These are phyloP conservation scores for Apodemus agrarius DNA, from an alignment of 2,797 vertebrate species.

Conservation along the genomic window DNA sequence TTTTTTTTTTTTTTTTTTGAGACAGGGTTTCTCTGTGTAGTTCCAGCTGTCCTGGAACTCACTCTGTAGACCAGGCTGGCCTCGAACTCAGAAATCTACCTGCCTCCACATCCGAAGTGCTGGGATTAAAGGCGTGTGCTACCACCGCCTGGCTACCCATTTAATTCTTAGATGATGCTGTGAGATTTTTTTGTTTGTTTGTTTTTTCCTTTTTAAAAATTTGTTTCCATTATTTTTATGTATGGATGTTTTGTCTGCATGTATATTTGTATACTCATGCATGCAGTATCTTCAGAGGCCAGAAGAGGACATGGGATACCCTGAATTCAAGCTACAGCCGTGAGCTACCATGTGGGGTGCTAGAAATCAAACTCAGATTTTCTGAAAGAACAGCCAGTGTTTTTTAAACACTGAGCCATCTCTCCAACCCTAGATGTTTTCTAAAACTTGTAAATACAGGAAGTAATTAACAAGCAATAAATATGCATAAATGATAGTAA, in stretches of 20 bases:
- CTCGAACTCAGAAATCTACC: too few relatives aligned
- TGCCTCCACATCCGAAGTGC: too few relatives aligned
- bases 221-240: neutral
- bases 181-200: too few relatives aligned
- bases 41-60: too few relatives aligned
- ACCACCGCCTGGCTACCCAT: too few relatives aligned
- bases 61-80: too few relatives aligned
- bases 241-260: neutral
- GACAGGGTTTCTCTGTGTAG: too few relatives aligned
- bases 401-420: neutral
- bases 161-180: too few relatives aligned
- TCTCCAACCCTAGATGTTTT: neutral
- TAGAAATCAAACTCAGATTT: neutral
- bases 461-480: slow-evolving; percentile 20
- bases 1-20: too few relatives aligned
- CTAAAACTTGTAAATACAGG: neutral
- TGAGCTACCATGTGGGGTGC: neutral
- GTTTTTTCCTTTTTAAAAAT: neutral
- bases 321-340: neutral
- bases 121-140: too few relatives aligned
- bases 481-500: neutral
- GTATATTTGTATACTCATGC: neutral
- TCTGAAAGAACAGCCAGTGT: neutral
- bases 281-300: neutral
- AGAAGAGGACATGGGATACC: neutral